Evolutionary conservation across 2,797 vertebrate species (phyloP).

Genomic region (Myripristis murdjan): DNA sequence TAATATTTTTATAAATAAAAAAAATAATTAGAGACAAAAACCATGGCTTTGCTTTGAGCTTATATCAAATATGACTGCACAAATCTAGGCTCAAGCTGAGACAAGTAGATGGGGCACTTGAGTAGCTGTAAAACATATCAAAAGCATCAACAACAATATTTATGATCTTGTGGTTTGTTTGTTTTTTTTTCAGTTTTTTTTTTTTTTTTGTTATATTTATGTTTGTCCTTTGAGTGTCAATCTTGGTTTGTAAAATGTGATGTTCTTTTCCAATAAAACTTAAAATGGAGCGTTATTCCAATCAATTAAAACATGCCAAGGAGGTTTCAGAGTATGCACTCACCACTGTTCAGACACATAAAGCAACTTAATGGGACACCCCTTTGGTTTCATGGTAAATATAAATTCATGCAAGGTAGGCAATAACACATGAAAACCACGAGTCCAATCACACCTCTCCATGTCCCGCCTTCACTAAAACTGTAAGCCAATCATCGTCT

Average conservation of each 20-base stretch:
- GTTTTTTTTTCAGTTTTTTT: too few relatives aligned
- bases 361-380: too few relatives aligned
- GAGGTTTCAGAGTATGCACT: not conserved
- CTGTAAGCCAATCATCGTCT: too few relatives aligned
- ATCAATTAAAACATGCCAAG: not conserved
- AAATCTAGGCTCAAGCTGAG: constrained; percentile 37
- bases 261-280: constrained; percentile 42
- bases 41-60: constrained; percentile 1
- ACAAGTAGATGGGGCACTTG: constrained; percentile 22
- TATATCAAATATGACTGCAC: constrained; percentile 11
- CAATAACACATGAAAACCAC: too few relatives aligned
- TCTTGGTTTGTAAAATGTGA: constrained; percentile 62
- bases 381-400: too few relatives aligned
- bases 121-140: constrained; percentile 60
- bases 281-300: constrained; percentile 12
- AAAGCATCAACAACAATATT: constrained; percentile 23
- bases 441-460: too few relatives aligned
- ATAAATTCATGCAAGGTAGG: too few relatives aligned
- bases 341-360: too few relatives aligned
- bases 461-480: too few relatives aligned
- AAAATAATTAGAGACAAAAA: not conserved
- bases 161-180: constrained; percentile 50
- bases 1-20: constrained; percentile 67
- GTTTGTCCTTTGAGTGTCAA: constrained; percentile 55
- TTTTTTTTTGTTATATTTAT: constrained; percentile 69